Evolutionary conservation across 2,113 vertebrate genomes (phyloP).

Genomic region (Poeciliopsis retropinna): DNA sequence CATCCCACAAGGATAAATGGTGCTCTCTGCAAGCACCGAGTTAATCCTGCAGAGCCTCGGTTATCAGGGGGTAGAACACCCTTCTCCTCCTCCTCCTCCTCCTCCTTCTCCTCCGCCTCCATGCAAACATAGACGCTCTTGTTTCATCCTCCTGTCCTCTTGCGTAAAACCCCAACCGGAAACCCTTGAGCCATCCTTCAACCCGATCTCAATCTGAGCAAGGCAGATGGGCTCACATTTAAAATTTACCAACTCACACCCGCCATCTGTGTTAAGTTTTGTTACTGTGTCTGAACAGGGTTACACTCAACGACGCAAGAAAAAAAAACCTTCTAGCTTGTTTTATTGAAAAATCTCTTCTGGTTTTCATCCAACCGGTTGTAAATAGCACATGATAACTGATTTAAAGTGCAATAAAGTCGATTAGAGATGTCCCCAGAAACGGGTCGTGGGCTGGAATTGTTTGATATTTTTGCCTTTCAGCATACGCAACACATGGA

Average conservation of each 20-base stretch:
- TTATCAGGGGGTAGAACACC: slow-evolving; percentile 26
- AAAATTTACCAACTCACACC: slow-evolving; percentile 61
- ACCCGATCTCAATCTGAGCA: slow-evolving; percentile 49
- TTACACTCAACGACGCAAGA: background rate
- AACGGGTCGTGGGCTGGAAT: background rate
- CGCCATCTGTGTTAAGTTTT: slow-evolving; percentile 52
- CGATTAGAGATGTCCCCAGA: background rate
- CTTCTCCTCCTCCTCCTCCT: background rate
- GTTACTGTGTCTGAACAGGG: slow-evolving; percentile 10
- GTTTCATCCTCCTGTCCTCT: slow-evolving; percentile 5
- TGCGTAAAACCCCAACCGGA: slow-evolving; percentile 25
- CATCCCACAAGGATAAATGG: slow-evolving; percentile 68
- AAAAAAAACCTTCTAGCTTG: background rate
- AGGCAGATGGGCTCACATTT: slow-evolving; percentile 67
- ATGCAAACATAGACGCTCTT: background rate
- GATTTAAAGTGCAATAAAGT: background rate
- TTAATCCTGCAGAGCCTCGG: slow-evolving; percentile 59
- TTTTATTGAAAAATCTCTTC: background rate
- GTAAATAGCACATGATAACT: background rate
- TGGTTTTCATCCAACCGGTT: background rate
- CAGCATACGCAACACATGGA: background rate
- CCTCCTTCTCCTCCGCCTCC: background rate
- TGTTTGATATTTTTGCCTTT: background rate
- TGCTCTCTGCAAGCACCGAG: slow-evolving; percentile 30
- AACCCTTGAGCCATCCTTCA: slow-evolving; percentile 45